Evolutionary conservation across 2,888 invertebrate genomes (phyloP), one percentile per base, ranked within the genome.

Genomic region (Apamea sordens): DNA sequence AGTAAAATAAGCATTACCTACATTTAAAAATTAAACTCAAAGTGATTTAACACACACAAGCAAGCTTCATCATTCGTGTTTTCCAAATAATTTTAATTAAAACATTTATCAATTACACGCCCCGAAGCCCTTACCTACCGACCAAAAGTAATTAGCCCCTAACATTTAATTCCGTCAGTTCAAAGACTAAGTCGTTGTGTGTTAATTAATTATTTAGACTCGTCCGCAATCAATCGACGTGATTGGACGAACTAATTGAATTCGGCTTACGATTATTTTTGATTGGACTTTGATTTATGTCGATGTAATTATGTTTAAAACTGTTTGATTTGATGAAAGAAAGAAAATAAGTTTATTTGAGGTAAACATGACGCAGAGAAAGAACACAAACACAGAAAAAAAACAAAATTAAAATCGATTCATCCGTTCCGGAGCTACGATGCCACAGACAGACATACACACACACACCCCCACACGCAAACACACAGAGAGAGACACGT

Each of bases 151-250:
- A 87, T 85, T 76, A 87, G 59, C 59, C 64, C 61, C 32, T 73
- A 61, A 69, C 10, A 73, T 77, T 74, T 68, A 81, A 85, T 80
- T 79, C 75, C 64, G 61, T 56, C 41, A 64, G 74, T 80, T 81
- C 70, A 82, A 80, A 85, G 82, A 76, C 53, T 67, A 83, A 77
- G 44, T 64, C 61, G 65, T 65, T 74, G 53, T 64, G 50, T 65
- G 36, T 47, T 76, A 74, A 80, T 88, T 84, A 88, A 80, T 86
- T 84, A 86, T 79, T 80, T 74, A 73, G 67, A 75, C 44, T 76
- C 32, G 53, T 67, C 44, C 69, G 76, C 83, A 50, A 77, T 77
- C 73, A 65, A 76, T 77, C 56, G 32, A 44, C 68, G 68, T 76
- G 68, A 78, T 77, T 76, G 70, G 64, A 67, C 63, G 24, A 36